Conservation (phyloP, 2,113 vertebrate genomes). For the Lagopus muta region DNA sequence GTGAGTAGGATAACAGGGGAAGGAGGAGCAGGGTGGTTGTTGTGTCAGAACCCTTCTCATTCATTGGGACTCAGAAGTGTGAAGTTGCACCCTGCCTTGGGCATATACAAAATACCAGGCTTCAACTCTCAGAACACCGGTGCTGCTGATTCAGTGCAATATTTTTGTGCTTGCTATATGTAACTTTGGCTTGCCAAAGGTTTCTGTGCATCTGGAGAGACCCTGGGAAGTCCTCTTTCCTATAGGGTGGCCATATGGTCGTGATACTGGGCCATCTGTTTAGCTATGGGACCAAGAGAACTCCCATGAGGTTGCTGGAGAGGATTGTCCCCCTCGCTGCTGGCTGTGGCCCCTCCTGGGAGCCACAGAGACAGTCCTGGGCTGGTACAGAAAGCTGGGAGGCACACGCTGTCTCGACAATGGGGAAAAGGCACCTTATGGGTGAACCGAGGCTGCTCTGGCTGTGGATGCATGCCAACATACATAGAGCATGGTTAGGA, state of each 20-base stretch:
- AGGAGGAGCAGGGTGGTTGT: background rate
- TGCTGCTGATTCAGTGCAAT: fast-evolving
- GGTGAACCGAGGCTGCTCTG: background rate
- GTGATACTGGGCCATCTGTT: background rate
- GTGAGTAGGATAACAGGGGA: background rate
- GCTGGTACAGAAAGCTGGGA: background rate
- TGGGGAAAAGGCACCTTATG: background rate
- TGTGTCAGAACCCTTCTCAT: background rate
- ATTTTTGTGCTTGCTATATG: background rate
- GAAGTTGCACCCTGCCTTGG: background rate
- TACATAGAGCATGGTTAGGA: fast-evolving
- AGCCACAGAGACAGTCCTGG: background rate
- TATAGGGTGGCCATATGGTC: fast-evolving
- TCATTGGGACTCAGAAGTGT: background rate
- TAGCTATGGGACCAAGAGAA: background rate
- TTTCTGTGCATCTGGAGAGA: background rate
- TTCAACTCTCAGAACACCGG: background rate
- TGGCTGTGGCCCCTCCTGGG: background rate
- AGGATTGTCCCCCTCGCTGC: background rate
- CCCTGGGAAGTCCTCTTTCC: background rate
- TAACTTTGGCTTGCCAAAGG: background rate
- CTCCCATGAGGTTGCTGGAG: background rate
- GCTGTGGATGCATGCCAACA: fast-evolving
- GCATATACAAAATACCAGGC: background rate
- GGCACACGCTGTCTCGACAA: fast-evolving